These are phyloP conservation scores for Mylabris sibirica DNA, from an alignment of 2,888 invertebrate genomes.

Conservation along the genomic window DNA sequence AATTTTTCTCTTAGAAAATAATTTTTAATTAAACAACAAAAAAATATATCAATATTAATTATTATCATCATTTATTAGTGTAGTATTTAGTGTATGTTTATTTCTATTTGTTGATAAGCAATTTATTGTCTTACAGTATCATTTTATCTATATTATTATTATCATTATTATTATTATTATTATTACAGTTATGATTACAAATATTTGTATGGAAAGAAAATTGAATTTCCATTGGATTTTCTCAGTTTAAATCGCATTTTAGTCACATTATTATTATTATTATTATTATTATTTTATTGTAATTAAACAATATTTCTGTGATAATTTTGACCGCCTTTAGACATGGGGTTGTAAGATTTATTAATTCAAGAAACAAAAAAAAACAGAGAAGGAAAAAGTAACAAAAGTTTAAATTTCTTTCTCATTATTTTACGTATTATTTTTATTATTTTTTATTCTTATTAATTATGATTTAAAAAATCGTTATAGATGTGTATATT, in stretches of 20 bases:
- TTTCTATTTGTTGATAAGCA: conserved; percentile 29
- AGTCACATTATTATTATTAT: conserved; percentile 47
- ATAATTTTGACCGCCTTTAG: conserved; percentile 47
- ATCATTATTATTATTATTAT: background rate
- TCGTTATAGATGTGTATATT: conserved; percentile 42
- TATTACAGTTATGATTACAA: background rate
- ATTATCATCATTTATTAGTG: conserved; percentile 16
- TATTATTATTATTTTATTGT: conserved; percentile 33
- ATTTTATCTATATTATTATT: background rate
- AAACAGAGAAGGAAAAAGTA: too few species aligned
- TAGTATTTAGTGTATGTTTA: conserved; percentile 32
- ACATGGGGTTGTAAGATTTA: conserved; percentile 24
- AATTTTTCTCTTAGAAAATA: background rate
- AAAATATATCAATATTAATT: background rate
- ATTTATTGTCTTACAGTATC: conserved; percentile 17
- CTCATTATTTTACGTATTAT: conserved; percentile 20
- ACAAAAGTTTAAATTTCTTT: background rate
- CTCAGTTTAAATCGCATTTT: conserved; percentile 22
- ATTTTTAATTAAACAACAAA: background rate
- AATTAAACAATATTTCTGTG: conserved; percentile 51
- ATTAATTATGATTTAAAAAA: conserved; percentile 38
- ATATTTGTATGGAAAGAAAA: conserved; percentile 3
- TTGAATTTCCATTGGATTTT: conserved; percentile 5
- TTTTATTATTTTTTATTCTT: conserved; percentile 37
- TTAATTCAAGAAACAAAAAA: conserved; percentile 24